Evolutionary conservation across 2,888 invertebrate genomes (phyloP).

Genomic region (Hirtodrosophila trivittata): DNA sequence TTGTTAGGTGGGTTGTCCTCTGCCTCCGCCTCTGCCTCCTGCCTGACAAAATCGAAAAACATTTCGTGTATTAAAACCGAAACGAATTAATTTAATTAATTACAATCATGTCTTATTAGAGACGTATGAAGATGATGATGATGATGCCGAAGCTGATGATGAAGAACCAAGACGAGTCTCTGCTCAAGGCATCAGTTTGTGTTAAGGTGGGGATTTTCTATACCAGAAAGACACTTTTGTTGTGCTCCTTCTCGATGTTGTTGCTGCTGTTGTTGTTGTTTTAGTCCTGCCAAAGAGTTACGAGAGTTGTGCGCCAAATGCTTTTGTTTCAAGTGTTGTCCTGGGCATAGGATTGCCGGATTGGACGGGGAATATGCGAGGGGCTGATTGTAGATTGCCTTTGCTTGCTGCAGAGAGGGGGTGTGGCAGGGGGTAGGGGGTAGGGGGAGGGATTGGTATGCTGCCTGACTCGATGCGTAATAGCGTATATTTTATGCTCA

Average conservation of each 20-base stretch:
- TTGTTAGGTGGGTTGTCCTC: slow-evolving; percentile 22
- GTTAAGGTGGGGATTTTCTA: neutral
- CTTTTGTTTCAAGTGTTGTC: slow-evolving; percentile 71
- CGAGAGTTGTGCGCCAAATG: slow-evolving; percentile 46
- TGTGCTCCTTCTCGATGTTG: no score
- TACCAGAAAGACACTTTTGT: slow-evolving; percentile 30
- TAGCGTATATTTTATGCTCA: slow-evolving; percentile 78
- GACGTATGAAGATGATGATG: slow-evolving; percentile 71
- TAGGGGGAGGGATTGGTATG: no score
- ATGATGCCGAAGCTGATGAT: slow-evolving; percentile 40
- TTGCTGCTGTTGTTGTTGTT: no score
- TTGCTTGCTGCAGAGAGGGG: no score
- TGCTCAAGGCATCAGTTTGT: neutral
- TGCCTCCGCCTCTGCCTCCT: slow-evolving; percentile 17
- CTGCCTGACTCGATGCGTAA: slow-evolving; percentile 46
- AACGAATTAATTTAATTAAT: slow-evolving; percentile 84
- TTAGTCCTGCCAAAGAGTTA: slow-evolving; percentile 41
- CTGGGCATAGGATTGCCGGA: slow-evolving; percentile 4
- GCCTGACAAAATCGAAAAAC: slow-evolving; percentile 77
- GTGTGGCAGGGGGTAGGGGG: neutral
- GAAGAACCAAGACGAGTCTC: slow-evolving; percentile 17
- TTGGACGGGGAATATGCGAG: neutral
- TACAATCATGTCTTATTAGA: slow-evolving; percentile 84
- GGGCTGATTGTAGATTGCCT: slow-evolving; percentile 8
- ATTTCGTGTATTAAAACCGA: slow-evolving; percentile 83